phyloP scores from a whole-genome alignment of 2,888 invertebrate genomes.

The Cistogaster globosa region DNA sequence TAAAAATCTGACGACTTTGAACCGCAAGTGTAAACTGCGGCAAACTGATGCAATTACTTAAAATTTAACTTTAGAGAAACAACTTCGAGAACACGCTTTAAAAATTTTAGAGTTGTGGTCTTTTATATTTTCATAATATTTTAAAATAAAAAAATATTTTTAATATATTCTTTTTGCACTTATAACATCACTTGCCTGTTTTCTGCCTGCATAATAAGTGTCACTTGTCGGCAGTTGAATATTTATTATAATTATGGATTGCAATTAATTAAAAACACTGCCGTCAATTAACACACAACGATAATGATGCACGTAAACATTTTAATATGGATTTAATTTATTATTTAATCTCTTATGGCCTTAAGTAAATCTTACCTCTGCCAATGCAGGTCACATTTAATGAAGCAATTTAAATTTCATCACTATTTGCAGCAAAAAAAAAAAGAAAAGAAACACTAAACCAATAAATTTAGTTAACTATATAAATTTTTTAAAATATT shows the following conservation, averaged over 20 bases:
- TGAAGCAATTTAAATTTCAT: conserved; percentile 59
- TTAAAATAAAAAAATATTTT: too few relatives aligned
- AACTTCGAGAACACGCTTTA: too few relatives aligned
- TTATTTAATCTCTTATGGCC: not conserved
- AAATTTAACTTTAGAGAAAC: too few relatives aligned
- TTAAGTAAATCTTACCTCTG: not conserved
- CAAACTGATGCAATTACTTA: too few relatives aligned
- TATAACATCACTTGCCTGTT: too few relatives aligned
- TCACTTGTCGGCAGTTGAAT: not conserved
- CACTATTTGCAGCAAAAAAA: not conserved
- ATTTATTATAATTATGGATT: conserved; percentile 32
- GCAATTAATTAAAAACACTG: conserved; percentile 64
- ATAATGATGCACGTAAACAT: conserved; percentile 57
- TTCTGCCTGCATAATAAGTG: too few relatives aligned
- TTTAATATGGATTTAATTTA: conserved; percentile 50
- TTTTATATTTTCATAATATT: too few relatives aligned
- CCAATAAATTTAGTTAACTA: too few relatives aligned
- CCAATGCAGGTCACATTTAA: conserved; percentile 21
- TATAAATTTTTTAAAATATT: not conserved
- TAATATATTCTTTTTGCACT: too few relatives aligned
- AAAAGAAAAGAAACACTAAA: not conserved
- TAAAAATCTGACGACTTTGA: too few relatives aligned
- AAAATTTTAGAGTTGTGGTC: too few relatives aligned
- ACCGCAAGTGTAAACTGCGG: too few relatives aligned
- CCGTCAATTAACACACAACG: conserved; percentile 59